Evolutionary conservation across 2,888 invertebrate genomes (phyloP).

Genomic region (Spisula solida): DNA sequence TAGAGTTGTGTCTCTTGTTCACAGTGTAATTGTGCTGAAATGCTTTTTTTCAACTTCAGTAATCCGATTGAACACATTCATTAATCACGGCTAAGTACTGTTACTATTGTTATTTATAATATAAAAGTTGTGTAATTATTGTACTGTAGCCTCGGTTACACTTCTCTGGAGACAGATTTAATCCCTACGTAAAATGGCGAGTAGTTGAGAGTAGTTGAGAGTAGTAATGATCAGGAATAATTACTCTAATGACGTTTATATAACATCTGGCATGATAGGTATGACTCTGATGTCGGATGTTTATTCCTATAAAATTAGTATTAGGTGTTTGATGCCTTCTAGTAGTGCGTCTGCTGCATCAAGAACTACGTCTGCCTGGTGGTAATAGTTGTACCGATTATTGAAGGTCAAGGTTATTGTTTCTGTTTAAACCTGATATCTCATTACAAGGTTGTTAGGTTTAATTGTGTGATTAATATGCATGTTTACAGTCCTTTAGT

Average conservation of each 20-base stretch:
- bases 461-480: conserved; percentile 4
- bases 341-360: neutral
- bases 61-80: no score
- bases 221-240: conserved; percentile 54
- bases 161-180: conserved; percentile 28
- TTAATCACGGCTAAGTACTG: conserved; percentile 5
- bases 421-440: neutral
- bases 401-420: conserved; percentile 7
- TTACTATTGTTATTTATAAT: neutral
- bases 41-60: no score
- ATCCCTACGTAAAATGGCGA: conserved; percentile 21
- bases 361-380: no score
- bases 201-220: conserved; percentile 32
- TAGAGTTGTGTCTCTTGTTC: no score
- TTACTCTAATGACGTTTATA: conserved; percentile 47
- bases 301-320: neutral
- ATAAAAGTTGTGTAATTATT: conserved; percentile 5
- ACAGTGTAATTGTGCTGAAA: no score
- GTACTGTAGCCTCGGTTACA: conserved; percentile 13
- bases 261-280: conserved; percentile 12
- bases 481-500: neutral
- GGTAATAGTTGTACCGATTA: neutral
- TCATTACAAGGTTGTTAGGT: conserved; percentile 6
- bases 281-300: neutral
- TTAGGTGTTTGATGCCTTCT: neutral